Evolutionary conservation across 23 tunicate genomes (phyloP).

Genomic region (Pegea sp.): DNA sequence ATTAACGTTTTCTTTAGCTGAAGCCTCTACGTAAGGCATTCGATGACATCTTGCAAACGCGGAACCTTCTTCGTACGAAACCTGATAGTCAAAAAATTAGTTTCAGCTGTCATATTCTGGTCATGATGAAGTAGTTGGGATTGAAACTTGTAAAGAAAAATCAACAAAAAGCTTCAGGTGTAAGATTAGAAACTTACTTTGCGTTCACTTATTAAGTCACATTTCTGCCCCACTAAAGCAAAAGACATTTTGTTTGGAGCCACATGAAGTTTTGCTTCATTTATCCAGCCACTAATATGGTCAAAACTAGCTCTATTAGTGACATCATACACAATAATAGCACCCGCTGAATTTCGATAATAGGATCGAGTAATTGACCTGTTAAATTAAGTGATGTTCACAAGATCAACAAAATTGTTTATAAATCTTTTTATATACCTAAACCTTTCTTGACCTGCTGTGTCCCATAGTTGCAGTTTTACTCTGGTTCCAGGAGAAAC

Average conservation of each 20-base stretch:
- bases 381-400: not conserved
- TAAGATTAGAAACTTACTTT: slow-evolving; percentile 17
- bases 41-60: slow-evolving; percentile 50
- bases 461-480: slow-evolving; percentile 87
- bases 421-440: slow-evolving; percentile 10
- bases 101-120: no score
- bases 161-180: no score
- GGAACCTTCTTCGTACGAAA: slow-evolving; percentile 59
- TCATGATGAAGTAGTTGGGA: no score
- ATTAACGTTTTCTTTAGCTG: slow-evolving; percentile 65
- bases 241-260: slow-evolving; percentile 53
- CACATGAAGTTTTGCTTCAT: slow-evolving; percentile 75
- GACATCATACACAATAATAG: slow-evolving; percentile 81
- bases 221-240: slow-evolving; percentile 81
- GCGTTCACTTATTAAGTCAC: slow-evolving; percentile 39
- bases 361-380: slow-evolving; percentile 82
- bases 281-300: slow-evolving; percentile 62
- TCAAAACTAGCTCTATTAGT: slow-evolving; percentile 65
- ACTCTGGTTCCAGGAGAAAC: slow-evolving; percentile 46
- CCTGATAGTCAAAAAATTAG: no score
- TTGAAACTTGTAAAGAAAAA: no score
- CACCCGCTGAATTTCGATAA: slow-evolving; percentile 86
- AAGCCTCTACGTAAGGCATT: slow-evolving; percentile 80
- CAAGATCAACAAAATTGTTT: not conserved
- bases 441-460: slow-evolving; percentile 95